These are phyloP conservation scores for Meda fulgida DNA, from an alignment of 2,797 vertebrate genomes.

Conservation along the genomic window DNA sequence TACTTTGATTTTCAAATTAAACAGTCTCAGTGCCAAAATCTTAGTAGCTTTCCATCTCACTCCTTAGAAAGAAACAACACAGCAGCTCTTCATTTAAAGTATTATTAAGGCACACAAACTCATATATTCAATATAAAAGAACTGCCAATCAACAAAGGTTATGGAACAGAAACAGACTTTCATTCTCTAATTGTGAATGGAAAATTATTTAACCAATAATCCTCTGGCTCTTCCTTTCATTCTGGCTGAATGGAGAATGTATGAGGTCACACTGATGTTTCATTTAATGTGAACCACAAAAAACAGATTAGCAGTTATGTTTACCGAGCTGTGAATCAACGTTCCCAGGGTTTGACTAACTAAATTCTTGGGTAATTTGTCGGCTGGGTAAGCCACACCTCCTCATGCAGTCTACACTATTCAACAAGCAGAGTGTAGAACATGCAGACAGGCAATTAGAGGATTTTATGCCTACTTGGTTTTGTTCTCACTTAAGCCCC, in stretches of 20 bases:
- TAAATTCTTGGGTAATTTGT: conserved; percentile 33
- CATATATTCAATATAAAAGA: conserved; percentile 9
- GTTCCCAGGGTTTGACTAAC: conserved; percentile 34
- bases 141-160: conserved; percentile 4
- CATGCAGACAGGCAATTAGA: conserved; percentile 16
- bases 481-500: not conserved
- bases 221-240: conserved; percentile 49
- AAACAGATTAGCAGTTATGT: conserved; percentile 52
- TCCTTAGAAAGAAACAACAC: not conserved
- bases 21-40: not conserved
- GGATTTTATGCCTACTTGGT: not conserved
- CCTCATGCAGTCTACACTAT: not conserved
- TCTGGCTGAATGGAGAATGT: conserved; percentile 60
- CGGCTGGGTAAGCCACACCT: conserved; percentile 3
- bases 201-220: conserved; percentile 20
- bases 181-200: conserved; percentile 2
- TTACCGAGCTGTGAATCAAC: conserved; percentile 42
- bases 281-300: conserved; percentile 49
- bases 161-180: not conserved
- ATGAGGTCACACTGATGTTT: conserved; percentile 32
- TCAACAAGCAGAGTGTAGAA: not conserved
- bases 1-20: not conserved
- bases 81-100: not conserved
- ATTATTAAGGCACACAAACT: not conserved
- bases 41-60: not conserved